phyloP scores from a whole-genome alignment of 2,113 vertebrate genomes.

The Plecotus auritus region DNA sequence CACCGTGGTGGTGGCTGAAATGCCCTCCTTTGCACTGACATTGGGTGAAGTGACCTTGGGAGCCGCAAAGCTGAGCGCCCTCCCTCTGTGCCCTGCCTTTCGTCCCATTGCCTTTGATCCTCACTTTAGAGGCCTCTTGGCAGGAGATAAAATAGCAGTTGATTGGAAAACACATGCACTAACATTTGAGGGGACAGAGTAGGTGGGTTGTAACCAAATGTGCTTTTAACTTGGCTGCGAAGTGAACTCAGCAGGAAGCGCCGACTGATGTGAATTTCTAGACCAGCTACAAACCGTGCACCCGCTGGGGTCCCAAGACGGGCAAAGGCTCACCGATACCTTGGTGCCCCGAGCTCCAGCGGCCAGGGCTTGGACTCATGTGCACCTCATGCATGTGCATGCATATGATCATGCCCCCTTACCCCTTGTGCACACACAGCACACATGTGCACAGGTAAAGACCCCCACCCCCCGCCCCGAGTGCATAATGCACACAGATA shows the following conservation, averaged over 20 bases:
- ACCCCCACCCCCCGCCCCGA: background rate
- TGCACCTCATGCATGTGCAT: rapidly evolving
- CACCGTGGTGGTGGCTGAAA: background rate
- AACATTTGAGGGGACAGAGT: slow-evolving; percentile 57
- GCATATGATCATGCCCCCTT: background rate
- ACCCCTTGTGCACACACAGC: background rate
- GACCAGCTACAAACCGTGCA: slow-evolving; percentile 5
- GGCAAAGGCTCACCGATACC: rapidly evolving
- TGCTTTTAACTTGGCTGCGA: slow-evolving; percentile 68
- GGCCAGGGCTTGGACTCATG: background rate
- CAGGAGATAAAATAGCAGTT: slow-evolving; percentile 66
- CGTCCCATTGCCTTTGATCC: slow-evolving; percentile 36
- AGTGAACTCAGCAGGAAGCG: slow-evolving; percentile 52
- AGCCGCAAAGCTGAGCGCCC: background rate
- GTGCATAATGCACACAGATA: too few species aligned
- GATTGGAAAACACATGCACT: slow-evolving; percentile 59
- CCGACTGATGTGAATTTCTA: slow-evolving; percentile 62
- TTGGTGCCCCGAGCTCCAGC: background rate
- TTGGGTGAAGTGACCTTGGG: background rate
- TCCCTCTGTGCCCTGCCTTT: background rate
- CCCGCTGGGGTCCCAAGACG: background rate
- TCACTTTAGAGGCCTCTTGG: slow-evolving; percentile 61
- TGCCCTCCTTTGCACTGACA: background rate
- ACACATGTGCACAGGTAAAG: background rate
- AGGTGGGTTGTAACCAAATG: slow-evolving; percentile 64